Evolutionary conservation across 2,888 invertebrate species (phyloP).

Genomic region (Synanthedon formicaeformis): DNA sequence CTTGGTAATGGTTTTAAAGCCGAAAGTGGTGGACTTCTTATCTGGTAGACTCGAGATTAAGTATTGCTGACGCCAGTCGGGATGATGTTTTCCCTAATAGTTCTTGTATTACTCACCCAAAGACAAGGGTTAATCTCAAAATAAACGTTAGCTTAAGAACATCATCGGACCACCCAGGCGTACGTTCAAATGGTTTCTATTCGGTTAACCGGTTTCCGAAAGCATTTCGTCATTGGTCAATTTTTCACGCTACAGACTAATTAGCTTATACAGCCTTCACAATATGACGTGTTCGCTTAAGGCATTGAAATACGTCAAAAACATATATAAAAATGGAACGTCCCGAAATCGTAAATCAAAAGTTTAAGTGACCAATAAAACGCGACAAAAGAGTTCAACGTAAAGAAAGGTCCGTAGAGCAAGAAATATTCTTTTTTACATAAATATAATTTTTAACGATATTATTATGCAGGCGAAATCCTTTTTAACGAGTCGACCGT

Average conservation of each 20-base stretch:
- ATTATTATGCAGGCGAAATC: constrained; percentile 46
- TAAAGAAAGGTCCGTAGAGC: constrained; percentile 1
- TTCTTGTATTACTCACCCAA: constrained; percentile 20
- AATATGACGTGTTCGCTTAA: background rate
- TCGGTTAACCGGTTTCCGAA: constrained; percentile 17
- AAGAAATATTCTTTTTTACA: constrained; percentile 5
- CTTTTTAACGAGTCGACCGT: constrained; percentile 49
- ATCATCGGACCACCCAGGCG: constrained; percentile 41
- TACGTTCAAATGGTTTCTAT: constrained; percentile 24
- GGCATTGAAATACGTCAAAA: background rate
- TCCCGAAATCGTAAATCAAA: constrained; percentile 12
- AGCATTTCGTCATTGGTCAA: constrained; percentile 9
- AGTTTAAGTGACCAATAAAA: constrained; percentile 19
- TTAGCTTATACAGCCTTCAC: constrained; percentile 5
- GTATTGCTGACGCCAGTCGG: constrained; percentile 14
- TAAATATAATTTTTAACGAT: constrained; percentile 58
- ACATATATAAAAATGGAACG: background rate
- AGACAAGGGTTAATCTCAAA: constrained; percentile 23
- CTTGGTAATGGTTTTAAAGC: constrained; percentile 25
- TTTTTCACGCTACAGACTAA: constrained; percentile 1
- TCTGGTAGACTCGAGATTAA: constrained; percentile 21
- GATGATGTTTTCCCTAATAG: background rate
- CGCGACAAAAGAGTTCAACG: constrained; percentile 9
- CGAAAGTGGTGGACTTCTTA: constrained; percentile 20
- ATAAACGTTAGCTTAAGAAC: constrained; percentile 8